These are phyloP conservation scores for Oreotragus oreotragus DNA, from an alignment of 2,113 vertebrate species.

Conservation along the genomic window DNA sequence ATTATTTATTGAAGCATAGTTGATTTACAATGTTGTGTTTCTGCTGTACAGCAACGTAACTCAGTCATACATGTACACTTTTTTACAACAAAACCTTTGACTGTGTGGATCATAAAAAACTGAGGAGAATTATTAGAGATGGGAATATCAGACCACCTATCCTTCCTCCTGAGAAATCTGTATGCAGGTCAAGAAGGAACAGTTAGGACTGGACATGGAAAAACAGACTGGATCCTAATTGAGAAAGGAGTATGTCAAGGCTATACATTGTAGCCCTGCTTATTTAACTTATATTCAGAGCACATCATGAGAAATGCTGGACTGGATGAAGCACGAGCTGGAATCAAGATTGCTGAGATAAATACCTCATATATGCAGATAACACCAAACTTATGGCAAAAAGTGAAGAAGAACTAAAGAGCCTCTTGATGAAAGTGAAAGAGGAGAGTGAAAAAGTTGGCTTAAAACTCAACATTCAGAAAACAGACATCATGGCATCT, in stretches of 20 bases:
- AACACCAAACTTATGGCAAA: neutral
- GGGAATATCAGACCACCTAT: neutral
- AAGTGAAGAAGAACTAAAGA: neutral
- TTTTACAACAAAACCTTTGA: neutral
- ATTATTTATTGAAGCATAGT: neutral
- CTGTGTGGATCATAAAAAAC: neutral
- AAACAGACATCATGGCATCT: neutral
- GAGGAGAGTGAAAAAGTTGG: neutral
- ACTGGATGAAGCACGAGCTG: neutral
- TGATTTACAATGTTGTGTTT: neutral
- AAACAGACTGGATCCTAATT: neutral
- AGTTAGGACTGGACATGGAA: neutral
- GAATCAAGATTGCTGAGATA: neutral
- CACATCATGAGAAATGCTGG: neutral
- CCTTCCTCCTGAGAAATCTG: neutral
- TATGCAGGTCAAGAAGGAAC: neutral
- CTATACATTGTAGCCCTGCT: neutral
- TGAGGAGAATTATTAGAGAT: neutral
- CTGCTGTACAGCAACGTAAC: neutral
- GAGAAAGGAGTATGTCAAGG: neutral
- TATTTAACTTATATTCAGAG: neutral
- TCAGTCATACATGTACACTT: neutral
- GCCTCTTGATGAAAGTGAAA: neutral
- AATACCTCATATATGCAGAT: neutral
- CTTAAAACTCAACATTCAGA: neutral